phyloP scores from a whole-genome alignment of 2,797 vertebrate genomes.

The Octomys mimax region DNA sequence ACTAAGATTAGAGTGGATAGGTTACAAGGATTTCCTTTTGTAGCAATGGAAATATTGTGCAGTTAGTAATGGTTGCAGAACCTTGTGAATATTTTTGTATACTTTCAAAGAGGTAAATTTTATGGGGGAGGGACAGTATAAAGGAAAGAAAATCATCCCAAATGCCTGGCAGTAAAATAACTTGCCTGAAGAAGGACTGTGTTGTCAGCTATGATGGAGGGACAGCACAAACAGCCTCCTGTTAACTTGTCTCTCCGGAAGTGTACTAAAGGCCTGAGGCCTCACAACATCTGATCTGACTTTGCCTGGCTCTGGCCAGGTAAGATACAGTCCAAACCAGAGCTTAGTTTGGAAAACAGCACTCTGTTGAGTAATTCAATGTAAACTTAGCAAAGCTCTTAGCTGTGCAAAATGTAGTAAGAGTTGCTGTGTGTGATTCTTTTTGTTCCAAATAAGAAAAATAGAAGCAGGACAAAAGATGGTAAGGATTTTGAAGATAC shows the following conservation, averaged over 20 bases:
- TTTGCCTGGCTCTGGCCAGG: not conserved
- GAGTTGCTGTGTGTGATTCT: fast-evolving
- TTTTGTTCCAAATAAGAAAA: not conserved
- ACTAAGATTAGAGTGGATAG: not conserved
- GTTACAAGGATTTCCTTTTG: not conserved
- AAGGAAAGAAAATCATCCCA: not conserved
- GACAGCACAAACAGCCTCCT: not conserved
- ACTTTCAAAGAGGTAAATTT: not conserved
- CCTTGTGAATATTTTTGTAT: not conserved
- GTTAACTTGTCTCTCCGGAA: not conserved
- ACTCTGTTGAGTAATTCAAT: not conserved
- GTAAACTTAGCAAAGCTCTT: not conserved
- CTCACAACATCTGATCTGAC: not conserved
- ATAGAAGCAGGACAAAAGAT: not conserved
- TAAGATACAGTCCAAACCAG: not conserved
- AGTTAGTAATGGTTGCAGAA: not conserved
- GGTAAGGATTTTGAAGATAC: not conserved
- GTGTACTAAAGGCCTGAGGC: not conserved
- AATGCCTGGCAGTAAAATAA: not conserved
- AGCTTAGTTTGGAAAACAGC: slow-evolving; percentile 26
- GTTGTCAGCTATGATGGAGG: fast-evolving
- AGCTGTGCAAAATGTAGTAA: not conserved
- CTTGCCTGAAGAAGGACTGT: not conserved
- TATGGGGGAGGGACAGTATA: not conserved
- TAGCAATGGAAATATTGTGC: not conserved